These are phyloP conservation scores for Lordiphosa clarofinis DNA, from an alignment of 1,140 invertebrate genomes.

Conservation along the genomic window DNA sequence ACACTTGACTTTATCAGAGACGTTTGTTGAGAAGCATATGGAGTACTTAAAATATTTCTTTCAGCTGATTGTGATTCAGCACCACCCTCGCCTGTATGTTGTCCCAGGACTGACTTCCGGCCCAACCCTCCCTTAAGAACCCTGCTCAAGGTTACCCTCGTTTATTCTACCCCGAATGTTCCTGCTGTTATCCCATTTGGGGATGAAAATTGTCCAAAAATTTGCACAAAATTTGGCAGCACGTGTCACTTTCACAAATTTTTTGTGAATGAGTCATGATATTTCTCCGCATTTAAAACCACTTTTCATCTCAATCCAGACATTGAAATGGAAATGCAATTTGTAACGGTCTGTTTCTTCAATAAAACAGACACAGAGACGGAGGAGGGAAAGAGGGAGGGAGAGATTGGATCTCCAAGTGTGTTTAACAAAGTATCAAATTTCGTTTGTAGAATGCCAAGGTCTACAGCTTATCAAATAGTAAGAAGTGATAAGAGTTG, in stretches of 20 bases:
- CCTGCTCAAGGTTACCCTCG: slow-evolving; percentile 4
- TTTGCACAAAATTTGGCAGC: slow-evolving; percentile 24
- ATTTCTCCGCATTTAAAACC: slow-evolving; percentile 13
- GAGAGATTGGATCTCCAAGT: slow-evolving; percentile 2
- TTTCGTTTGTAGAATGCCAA: slow-evolving; percentile 51
- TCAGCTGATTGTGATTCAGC: slow-evolving; percentile 7
- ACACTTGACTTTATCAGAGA: background rate
- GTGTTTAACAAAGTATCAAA: no score
- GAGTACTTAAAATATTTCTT: background rate
- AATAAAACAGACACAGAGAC: slow-evolving; percentile 29
- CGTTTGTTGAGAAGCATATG: slow-evolving; percentile 15
- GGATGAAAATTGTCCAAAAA: slow-evolving; percentile 15
- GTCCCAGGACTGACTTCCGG: slow-evolving; percentile 13
- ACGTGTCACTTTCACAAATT: slow-evolving; percentile 69
- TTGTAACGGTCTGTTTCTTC: slow-evolving; percentile 58
- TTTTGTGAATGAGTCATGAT: slow-evolving; percentile 43
- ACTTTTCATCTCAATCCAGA: slow-evolving; percentile 12
- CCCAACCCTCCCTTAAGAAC: background rate
- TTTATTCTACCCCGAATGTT: slow-evolving; percentile 1
- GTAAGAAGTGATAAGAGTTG: no score
- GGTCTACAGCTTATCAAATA: slow-evolving; percentile 1
- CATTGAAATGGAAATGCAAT: slow-evolving; percentile 62
- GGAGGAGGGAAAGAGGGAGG: background rate
- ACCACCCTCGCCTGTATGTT: slow-evolving; percentile 7
- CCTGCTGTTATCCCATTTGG: slow-evolving; percentile 8